Evolutionary conservation across 2,113 vertebrate species (phyloP).

Genomic region (Vimba vimba): DNA sequence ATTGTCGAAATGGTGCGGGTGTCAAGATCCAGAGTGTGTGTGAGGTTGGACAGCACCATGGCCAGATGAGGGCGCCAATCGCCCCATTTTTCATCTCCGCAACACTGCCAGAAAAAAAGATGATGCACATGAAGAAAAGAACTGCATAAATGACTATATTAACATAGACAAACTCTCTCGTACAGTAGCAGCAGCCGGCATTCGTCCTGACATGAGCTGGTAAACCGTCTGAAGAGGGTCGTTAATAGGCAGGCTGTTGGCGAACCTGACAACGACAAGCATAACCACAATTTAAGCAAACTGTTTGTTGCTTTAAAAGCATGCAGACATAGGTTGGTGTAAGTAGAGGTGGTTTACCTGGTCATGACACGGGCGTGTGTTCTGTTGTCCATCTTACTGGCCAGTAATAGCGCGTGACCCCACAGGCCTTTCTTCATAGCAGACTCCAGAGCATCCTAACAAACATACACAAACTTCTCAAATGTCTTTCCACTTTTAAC

Average conservation of each 20-base stretch:
- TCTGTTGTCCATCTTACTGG: constrained; percentile 98
- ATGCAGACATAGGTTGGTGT: neutral
- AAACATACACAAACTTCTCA: constrained; percentile 31
- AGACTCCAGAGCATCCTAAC: constrained; percentile 92
- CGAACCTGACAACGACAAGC: constrained; percentile 81
- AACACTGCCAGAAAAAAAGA: constrained; percentile 78
- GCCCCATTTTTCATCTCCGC: constrained; percentile 98
- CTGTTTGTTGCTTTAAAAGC: neutral
- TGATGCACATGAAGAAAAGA: neutral
- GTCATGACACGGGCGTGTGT: constrained; percentile 97
- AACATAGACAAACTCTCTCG: constrained; percentile 53
- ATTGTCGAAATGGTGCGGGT: constrained; percentile 91
- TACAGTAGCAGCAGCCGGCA: constrained; percentile 95
- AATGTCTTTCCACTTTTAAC: neutral
- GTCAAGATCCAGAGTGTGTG: constrained; percentile 87
- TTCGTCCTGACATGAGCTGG: constrained; percentile 97
- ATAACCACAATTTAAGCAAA: neutral
- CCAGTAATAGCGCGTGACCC: constrained; percentile 93
- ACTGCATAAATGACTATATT: neutral
- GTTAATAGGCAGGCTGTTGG: constrained; percentile 98
- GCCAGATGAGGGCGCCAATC: constrained; percentile 97
- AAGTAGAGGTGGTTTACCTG: constrained; percentile 73
- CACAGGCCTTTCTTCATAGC: constrained; percentile 96
- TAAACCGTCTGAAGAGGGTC: constrained; percentile 98
- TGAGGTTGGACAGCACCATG: constrained; percentile 97